phyloP scores from a whole-genome alignment of 2,797 vertebrate species.

The Sebastes taczanowskii region DNA sequence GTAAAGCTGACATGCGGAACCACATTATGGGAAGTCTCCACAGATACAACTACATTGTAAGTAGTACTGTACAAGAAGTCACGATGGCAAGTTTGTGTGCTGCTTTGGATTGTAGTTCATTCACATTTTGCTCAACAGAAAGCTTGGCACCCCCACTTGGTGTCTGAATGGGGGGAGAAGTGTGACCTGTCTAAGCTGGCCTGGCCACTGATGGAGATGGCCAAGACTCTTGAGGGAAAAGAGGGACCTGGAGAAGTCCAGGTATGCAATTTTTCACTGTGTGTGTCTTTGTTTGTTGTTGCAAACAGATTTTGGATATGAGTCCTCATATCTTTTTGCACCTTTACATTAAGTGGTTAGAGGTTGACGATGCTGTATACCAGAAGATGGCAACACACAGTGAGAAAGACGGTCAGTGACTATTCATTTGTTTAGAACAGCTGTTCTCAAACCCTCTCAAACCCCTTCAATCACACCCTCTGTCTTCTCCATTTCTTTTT shows the following conservation, averaged over 20 bases:
- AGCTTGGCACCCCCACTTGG: constrained; percentile 51
- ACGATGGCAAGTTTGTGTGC: not conserved
- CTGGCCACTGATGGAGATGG: constrained; percentile 76
- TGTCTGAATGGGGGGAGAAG: constrained; percentile 46
- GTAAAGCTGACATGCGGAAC: constrained; percentile 71
- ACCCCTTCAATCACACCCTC: not conserved
- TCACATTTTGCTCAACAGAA: constrained; percentile 58
- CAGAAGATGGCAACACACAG: constrained; percentile 53
- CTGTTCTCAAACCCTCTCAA: not conserved
- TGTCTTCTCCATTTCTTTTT: not conserved
- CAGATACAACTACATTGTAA: constrained; percentile 80
- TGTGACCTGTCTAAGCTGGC: constrained; percentile 72
- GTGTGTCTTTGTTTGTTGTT: not conserved
- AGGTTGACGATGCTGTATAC: constrained; percentile 62
- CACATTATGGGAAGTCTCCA: constrained; percentile 81
- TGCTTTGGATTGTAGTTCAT: not conserved
- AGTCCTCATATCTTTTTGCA: constrained; percentile 19
- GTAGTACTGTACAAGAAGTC: constrained; percentile 11
- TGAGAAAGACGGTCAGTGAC: constrained; percentile 64
- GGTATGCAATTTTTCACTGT: constrained; percentile 40
- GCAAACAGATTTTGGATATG: not conserved
- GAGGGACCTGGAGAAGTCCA: constrained; percentile 76
- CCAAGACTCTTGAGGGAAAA: constrained; percentile 64
- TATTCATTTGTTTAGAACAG: not conserved
- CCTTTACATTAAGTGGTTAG: constrained; percentile 60